A percentile compares a stretch with the other conserved stretches of the same genome.
Conservation (phyloP, 2,113 vertebrate genomes). For the Spizaetus ornatus region DNA sequence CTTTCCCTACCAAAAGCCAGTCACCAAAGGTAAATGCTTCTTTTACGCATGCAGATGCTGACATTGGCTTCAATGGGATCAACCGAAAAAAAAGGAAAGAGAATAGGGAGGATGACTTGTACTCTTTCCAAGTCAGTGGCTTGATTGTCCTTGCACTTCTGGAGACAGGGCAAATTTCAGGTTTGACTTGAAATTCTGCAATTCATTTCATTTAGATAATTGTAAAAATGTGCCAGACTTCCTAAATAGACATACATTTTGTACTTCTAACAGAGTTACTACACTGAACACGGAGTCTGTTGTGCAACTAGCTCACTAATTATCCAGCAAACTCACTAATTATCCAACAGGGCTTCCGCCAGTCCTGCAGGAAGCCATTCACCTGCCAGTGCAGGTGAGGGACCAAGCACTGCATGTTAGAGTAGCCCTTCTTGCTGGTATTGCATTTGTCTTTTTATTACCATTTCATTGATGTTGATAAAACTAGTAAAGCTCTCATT, state of each 20-base stretch:
- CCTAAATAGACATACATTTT: not conserved
- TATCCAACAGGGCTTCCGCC: not conserved
- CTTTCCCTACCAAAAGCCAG: not conserved
- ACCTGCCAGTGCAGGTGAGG: not conserved
- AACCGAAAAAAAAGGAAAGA: not conserved
- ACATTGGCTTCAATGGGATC: not conserved
- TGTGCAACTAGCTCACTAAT: not conserved
- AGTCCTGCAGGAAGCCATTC: not conserved
- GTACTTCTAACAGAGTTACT: not conserved
- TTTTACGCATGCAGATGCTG: not conserved
- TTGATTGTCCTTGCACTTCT: not conserved
- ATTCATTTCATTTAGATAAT: not conserved
- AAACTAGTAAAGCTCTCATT: not conserved
- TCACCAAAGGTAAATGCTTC: not conserved
- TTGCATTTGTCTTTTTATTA: not conserved
- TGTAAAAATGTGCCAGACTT: not conserved
- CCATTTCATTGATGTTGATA: not conserved
- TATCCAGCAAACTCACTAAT: not conserved
- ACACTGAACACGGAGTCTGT: not conserved
- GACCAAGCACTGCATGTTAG: not conserved
- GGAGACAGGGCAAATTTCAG: not conserved
- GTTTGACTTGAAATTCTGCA: slow-evolving; percentile 6
- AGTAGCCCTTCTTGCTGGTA: not conserved
- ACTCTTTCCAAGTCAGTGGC: not conserved
- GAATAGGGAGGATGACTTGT: not conserved